Evolutionary conservation across 2,888 invertebrate genomes (phyloP), one percentile per base, ranked within the genome.

Genomic region (Microplitis deprimator): DNA sequence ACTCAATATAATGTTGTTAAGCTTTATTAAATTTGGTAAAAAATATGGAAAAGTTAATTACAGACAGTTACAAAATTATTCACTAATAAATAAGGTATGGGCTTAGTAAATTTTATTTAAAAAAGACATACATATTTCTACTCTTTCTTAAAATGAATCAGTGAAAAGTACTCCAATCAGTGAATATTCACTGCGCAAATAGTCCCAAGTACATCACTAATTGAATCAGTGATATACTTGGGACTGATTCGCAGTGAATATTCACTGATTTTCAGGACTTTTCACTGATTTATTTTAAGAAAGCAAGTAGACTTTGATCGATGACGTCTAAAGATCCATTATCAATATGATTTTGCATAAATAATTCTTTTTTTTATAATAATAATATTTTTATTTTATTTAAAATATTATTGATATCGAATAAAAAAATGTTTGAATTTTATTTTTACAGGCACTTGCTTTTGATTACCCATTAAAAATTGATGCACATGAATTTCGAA

Each of bases 381-480:
- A 1, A 50, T 8, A 50, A 10, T 50, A 13, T 10, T 1, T 50
- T 50, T 50, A 10, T 50, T 13, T 50, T 10, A 10, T 50, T 50
- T 10, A 3, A 50, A 50, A 39, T 65, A 75, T 1, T 62, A 39
- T 72, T 60, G 7, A 10, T 5, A 38, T 16, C 17, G 39, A 41
- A n/a, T n/a, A 17, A 6, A 8, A 13, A 65, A 17, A 60, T 1
- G 59, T 17, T 17, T 20, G 13, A 40, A 5, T 38, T n/a, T 17
- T 39, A 76, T 7, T 62, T 74, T 80, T 81, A n/a, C 73, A 91
- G 91, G 79, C 90, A 65, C 83, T 86, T 39, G 78, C 87, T 2
- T 85, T 86, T 65, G 86, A 85, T 76, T 91, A 88, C 81, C 89
- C 90, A 1, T 82, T 85, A 82, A 89, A 79, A 87, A 83, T 83